Conservation (phyloP, 2,888 invertebrate species). For the Macrosiphum euphorbiae region DNA sequence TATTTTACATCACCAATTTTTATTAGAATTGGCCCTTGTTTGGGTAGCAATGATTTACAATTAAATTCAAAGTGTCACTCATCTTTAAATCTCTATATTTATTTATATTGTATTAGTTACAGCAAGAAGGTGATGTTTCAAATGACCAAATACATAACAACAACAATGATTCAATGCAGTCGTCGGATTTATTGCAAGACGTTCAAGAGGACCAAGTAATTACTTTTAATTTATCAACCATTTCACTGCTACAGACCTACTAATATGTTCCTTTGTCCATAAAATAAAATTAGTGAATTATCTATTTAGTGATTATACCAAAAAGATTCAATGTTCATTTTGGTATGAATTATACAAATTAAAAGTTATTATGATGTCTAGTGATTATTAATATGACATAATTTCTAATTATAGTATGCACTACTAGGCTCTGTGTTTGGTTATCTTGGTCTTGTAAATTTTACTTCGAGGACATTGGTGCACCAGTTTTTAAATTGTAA, state of each 20-base stretch:
- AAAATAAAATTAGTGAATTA: too few relatives aligned
- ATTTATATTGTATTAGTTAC: constrained; percentile 28
- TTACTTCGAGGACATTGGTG: too few relatives aligned
- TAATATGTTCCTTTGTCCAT: too few relatives aligned
- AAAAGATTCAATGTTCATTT: too few relatives aligned
- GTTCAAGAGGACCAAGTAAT: constrained; percentile 61
- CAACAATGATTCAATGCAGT: constrained; percentile 66
- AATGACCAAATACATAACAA: constrained; percentile 65
- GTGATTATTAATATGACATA: too few relatives aligned
- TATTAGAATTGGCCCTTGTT: neutral
- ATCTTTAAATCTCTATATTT: neutral
- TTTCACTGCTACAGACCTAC: neutral
- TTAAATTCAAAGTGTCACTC: neutral
- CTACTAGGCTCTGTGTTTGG: too few relatives aligned
- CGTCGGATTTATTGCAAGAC: constrained; percentile 61
- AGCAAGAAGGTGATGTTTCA: constrained; percentile 61
- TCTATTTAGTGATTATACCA: too few relatives aligned
- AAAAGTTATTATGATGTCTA: too few relatives aligned
- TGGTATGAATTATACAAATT: too few relatives aligned
- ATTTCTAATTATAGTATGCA: too few relatives aligned
- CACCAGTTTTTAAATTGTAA: too few relatives aligned
- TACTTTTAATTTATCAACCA: neutral
- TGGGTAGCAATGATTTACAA: neutral
- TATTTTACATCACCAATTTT: neutral
- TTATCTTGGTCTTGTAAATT: too few relatives aligned